Conservation (phyloP, 2,113 vertebrate species). For the Pithys albifrons region DNA sequence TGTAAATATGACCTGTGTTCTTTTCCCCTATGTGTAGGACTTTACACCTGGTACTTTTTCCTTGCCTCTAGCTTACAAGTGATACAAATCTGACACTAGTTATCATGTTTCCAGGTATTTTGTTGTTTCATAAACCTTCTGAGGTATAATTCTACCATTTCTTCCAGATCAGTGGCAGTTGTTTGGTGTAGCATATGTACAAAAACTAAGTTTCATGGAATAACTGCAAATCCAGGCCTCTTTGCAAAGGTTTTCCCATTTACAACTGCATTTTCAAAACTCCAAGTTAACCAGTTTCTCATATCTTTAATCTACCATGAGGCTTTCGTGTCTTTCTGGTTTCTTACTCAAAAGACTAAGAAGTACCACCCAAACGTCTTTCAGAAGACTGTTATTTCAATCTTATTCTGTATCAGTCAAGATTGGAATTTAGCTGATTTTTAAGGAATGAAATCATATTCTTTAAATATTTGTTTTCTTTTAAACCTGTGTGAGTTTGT, state of each 20-base stretch:
- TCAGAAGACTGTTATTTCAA: background rate
- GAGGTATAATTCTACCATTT: background rate
- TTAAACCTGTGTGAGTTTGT: background rate
- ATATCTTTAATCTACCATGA: background rate
- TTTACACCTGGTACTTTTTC: background rate
- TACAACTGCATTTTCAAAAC: background rate
- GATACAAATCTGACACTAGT: background rate
- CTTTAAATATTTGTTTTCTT: background rate
- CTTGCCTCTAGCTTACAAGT: background rate
- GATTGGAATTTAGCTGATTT: background rate
- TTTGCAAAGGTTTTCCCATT: background rate
- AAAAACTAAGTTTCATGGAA: background rate
- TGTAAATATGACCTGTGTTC: background rate
- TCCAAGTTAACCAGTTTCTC: background rate
- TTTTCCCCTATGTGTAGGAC: background rate
- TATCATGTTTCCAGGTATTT: background rate
- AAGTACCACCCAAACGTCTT: background rate
- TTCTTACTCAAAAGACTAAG: background rate
- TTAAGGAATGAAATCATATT: background rate
- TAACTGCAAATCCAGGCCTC: background rate
- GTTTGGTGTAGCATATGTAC: background rate
- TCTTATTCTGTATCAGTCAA: background rate
- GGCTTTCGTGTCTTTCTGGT: background rate
- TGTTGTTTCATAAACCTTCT: background rate
- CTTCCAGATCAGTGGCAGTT: background rate